A percentile compares a stretch with the other conserved stretches of the same genome.
Conservation (phyloP, 2,888 invertebrate species). For the Volucella inflata region DNA sequence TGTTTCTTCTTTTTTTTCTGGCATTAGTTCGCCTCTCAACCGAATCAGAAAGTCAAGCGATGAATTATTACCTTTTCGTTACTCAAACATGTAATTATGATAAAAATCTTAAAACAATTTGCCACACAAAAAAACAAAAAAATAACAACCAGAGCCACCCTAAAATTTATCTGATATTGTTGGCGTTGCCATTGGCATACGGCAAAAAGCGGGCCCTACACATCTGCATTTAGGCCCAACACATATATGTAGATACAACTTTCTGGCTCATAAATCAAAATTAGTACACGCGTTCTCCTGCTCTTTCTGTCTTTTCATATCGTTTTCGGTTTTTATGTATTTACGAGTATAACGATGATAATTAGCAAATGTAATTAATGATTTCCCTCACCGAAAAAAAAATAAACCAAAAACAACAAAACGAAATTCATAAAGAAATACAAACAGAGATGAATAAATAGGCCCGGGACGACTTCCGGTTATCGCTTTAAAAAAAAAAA, state of each 20-base stretch:
- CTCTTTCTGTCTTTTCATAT: conserved; percentile 21
- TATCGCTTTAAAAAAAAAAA: too few species aligned
- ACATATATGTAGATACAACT: conserved; percentile 28
- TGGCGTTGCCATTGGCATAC: conserved; percentile 25
- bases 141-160: conserved; percentile 30
- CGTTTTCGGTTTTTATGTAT: too few species aligned
- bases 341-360: conserved; percentile 60
- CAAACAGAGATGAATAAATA: conserved; percentile 3
- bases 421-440: conserved; percentile 2
- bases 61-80: conserved; percentile 75
- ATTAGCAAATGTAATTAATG: conserved; percentile 72
- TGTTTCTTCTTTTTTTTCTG: conserved; percentile 25
- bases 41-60: conserved; percentile 59
- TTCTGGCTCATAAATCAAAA: conserved; percentile 71
- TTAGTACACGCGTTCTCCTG: conserved; percentile 58
- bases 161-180: conserved; percentile 17
- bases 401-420: conserved; percentile 25
- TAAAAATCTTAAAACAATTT: conserved; percentile 75
- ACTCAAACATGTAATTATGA: conserved; percentile 75
- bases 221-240: conserved; percentile 15
- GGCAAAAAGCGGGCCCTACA: conserved; percentile 37
- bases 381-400: conserved; percentile 53
- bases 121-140: conserved; percentile 51
- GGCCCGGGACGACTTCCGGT: too few species aligned
- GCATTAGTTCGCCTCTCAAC: conserved; percentile 23